Evolutionary conservation across 2,888 invertebrate genomes (phyloP), one percentile per base, ranked within the genome.

Genomic region (Ectemnius cavifrons): DNA sequence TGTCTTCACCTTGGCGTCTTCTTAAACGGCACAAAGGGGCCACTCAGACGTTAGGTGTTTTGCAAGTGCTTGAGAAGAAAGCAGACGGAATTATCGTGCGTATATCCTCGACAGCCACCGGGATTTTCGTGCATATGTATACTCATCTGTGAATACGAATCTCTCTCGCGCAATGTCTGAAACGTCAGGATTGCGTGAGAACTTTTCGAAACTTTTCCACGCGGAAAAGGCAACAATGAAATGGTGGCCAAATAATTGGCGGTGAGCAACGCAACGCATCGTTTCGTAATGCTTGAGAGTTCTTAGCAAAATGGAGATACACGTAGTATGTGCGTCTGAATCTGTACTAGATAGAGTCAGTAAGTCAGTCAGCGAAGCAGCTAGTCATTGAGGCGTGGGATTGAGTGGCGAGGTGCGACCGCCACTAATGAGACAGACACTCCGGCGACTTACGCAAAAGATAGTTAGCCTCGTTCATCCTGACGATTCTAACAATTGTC

Each of bases 341-440:
- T 37, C 8, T 37, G 37, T 37, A 37, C 37, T 37, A 37, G 37
- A 37, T 37, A 84, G 79, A 85, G 79, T 83, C 84, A 79, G 80
- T 81, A 66, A 65, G 83, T 73, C 66, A 78, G 83, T 78, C 74
- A 77, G 18, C 74, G 80, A 73, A 80, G 80, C 74, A 77, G 78
- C 14, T n/a, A 63, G 76, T 79, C 77, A 84, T 82, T 82, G 75
- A 84, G 77, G 83, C 86, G 84, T 86, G 84, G 81, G 84, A 87
- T 84, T 83, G 79, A 77, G 80, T 84, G 78, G 66, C 69, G 49
- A 69, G 74, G 63, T 49, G 73, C 57, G 70, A 74, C 73, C 72
- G 37, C 37, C 70, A 69, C 58, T 81, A 82, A 82, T 78, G 80
- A 78, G 72, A 8, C 56, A 46, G 67, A 52, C 47, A 37, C 37